Percentiles rank a stretch among this genome's conserved stretches.
These are phyloP conservation scores for Ichneumon xanthorius DNA, from an alignment of 2,888 invertebrate species.

Conservation along the genomic window DNA sequence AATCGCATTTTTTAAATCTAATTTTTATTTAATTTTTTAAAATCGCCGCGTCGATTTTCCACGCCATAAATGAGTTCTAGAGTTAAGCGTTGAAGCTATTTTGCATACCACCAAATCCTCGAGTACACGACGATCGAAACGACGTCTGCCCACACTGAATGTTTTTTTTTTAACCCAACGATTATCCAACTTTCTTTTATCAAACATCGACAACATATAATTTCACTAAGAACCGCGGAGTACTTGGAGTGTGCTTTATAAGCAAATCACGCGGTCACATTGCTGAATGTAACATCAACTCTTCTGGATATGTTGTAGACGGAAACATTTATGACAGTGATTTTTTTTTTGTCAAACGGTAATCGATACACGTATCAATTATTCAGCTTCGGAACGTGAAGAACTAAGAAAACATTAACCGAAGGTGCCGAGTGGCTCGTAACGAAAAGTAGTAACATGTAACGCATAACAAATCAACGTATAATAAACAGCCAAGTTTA, in stretches of 20 bases:
- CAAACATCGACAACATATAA: constrained; percentile 49
- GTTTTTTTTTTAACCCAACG: neutral
- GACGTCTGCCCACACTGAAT: constrained; percentile 7
- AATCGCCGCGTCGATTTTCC: neutral
- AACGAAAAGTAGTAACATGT: constrained; percentile 3
- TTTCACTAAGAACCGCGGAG: constrained; percentile 3
- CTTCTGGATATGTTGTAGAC: constrained; percentile 74
- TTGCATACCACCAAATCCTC: constrained; percentile 22
- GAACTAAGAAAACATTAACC: constrained; percentile 21
- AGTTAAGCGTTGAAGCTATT: neutral
- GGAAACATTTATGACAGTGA: constrained; percentile 64
- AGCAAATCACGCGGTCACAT: constrained; percentile 16
- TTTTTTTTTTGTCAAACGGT: neutral
- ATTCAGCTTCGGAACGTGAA: constrained; percentile 2
- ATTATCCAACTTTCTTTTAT: constrained; percentile 10
- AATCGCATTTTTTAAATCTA: too few species aligned
- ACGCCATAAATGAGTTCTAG: too few species aligned
- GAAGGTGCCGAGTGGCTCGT: neutral
- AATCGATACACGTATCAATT: neutral
- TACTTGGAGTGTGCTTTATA: constrained; percentile 5
- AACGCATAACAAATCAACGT: constrained; percentile 46
- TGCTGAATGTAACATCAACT: constrained; percentile 45
- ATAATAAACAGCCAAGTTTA: constrained; percentile 42
- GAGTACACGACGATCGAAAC: constrained; percentile 19
- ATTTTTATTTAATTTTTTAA: neutral